phyloP scores from a whole-genome alignment of 2,797 vertebrate species.

The Lepilemur septentrionalis region DNA sequence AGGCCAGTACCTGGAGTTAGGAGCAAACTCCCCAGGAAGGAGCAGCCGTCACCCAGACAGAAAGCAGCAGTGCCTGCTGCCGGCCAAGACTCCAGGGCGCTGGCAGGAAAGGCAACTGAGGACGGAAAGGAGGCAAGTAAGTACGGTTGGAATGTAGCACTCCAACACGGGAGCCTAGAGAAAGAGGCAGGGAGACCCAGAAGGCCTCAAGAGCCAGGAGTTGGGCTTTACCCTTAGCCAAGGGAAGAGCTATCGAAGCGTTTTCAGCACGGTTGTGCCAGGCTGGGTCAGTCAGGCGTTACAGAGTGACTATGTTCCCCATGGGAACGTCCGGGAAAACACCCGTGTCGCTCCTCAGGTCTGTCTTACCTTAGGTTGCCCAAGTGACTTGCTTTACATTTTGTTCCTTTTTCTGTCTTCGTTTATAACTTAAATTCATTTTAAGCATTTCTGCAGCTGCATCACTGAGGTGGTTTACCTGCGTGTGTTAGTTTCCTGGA shows the following conservation, averaged over 20 bases:
- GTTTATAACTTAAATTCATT: background rate
- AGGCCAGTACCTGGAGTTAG: background rate
- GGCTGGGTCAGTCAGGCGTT: background rate
- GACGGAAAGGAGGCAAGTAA: background rate
- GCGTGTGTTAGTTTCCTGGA: fast-evolving
- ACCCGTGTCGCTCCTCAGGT: background rate
- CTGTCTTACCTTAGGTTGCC: background rate
- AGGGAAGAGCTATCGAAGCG: background rate
- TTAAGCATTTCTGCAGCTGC: background rate
- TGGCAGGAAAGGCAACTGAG: fast-evolving
- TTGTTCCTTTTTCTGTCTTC: background rate
- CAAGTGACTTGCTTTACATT: background rate
- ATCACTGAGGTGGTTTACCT: background rate
- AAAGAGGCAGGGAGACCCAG: too few species aligned
- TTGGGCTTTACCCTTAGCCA: background rate
- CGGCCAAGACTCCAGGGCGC: too few species aligned
- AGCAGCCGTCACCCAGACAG: background rate
- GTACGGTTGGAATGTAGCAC: background rate
- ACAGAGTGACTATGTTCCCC: background rate
- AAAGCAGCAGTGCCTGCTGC: background rate
- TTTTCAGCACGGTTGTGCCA: background rate
- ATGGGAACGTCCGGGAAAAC: background rate
- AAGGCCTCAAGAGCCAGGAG: background rate
- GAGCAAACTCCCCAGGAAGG: background rate
- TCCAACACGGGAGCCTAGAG: background rate